Evolutionary conservation across 2,888 invertebrate genomes (phyloP).

Genomic region (Cerceris ruficornis): DNA sequence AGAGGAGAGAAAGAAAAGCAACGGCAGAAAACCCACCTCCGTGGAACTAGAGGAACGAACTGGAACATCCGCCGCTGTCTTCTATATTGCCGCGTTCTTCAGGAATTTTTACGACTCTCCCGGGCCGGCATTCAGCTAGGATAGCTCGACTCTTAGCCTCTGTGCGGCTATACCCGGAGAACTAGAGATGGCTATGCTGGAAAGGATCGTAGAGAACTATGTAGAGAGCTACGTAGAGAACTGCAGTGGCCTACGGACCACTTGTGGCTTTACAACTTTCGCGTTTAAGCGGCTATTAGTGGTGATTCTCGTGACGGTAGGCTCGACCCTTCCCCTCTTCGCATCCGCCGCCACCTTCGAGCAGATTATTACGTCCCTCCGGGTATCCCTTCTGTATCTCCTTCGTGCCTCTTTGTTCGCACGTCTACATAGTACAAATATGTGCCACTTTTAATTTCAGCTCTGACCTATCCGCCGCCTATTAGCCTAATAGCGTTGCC

Average conservation of each 20-base stretch:
- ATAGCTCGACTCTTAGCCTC: conserved; percentile 50
- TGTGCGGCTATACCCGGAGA: conserved; percentile 9
- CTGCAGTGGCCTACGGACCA: conserved; percentile 32
- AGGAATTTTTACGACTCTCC: conserved; percentile 61
- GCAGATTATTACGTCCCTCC: conserved; percentile 61
- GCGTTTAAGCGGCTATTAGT: conserved; percentile 71
- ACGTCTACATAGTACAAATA: conserved; percentile 63
- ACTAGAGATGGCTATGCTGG: background rate
- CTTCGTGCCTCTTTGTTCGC: conserved; percentile 67
- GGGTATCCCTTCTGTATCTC: conserved; percentile 45
- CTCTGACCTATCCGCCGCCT: conserved; percentile 8
- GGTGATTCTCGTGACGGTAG: conserved; percentile 64
- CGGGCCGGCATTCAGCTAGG: conserved; percentile 57
- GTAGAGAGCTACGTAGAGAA: background rate
- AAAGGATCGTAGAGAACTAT: no score
- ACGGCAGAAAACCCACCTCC: conserved; percentile 46
- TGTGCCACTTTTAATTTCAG: conserved; percentile 62
- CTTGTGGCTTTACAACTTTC: conserved; percentile 68
- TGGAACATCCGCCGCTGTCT: conserved; percentile 42
- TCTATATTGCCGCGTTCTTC: conserved; percentile 52
- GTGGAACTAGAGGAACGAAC: conserved; percentile 45
- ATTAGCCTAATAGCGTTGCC: conserved; percentile 32
- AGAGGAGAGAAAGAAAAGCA: conserved; percentile 38
- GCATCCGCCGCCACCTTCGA: conserved; percentile 8
- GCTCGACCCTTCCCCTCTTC: conserved; percentile 19